Percentiles rank a stretch among this genome's conserved stretches.
phyloP scores from a whole-genome alignment of 2,888 invertebrate genomes.

The Ectemnius lituratus region DNA sequence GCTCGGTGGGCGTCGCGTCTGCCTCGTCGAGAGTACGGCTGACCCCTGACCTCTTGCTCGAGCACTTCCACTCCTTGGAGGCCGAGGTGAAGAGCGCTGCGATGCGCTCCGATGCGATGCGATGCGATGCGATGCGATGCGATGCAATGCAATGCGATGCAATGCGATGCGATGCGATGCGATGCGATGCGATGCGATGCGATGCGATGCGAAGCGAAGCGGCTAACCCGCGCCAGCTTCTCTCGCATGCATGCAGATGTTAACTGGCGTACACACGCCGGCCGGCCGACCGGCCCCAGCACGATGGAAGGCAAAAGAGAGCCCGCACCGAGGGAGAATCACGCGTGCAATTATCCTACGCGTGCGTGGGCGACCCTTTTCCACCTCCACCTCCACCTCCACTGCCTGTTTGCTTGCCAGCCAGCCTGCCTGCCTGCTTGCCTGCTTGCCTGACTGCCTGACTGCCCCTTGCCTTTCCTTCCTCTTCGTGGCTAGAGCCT shows the following conservation, averaged over 20 bases:
- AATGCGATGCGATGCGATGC: conserved; percentile 14
- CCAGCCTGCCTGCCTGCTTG: conserved; percentile 37
- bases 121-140: too few species aligned
- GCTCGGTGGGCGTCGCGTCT: conserved; percentile 77
- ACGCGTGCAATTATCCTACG: conserved; percentile 77
- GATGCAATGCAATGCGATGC: too few species aligned
- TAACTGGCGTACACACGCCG: conserved; percentile 61
- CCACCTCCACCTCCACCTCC: conserved; percentile 68
- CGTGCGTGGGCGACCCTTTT: conserved; percentile 76
- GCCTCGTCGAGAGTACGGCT: conserved; percentile 74
- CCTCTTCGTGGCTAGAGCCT: background rate
- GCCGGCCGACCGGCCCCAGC: conserved; percentile 51
- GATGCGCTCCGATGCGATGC: too few species aligned
- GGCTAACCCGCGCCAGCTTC: conserved; percentile 54
- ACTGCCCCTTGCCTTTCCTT: too few species aligned
- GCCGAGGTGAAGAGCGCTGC: conserved; percentile 30
- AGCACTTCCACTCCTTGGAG: conserved; percentile 58
- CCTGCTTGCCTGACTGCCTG: too few species aligned
- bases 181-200: conserved; percentile 23
- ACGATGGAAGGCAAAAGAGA: conserved; percentile 40
- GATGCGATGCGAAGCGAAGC: background rate
- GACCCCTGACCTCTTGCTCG: conserved; percentile 73
- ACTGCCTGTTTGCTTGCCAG: conserved; percentile 61
- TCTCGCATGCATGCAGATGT: conserved; percentile 72
- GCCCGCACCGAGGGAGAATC: conserved; percentile 62